phyloP scores from a whole-genome alignment of 1,140 invertebrate genomes.

The Calephelis virginiensis region DNA sequence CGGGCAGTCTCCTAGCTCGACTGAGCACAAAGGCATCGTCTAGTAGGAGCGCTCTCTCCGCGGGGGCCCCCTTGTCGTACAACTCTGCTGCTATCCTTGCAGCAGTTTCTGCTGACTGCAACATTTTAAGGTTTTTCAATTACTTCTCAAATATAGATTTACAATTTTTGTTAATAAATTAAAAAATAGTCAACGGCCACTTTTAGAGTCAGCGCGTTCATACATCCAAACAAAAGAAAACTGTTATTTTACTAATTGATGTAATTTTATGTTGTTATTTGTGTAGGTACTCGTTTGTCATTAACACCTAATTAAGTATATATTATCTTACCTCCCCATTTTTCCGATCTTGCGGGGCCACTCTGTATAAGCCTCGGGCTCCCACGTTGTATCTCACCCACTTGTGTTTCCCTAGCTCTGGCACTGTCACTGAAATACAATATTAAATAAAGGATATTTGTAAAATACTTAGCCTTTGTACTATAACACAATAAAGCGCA shows the following conservation, averaged over 20 bases:
- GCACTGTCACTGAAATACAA: constrained; percentile 55
- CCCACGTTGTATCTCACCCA: constrained; percentile 70
- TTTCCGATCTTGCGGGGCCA: constrained; percentile 53
- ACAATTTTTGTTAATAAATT: too few species aligned
- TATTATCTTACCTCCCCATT: constrained; percentile 43
- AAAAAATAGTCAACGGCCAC: too few species aligned
- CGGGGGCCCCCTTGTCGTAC: constrained; percentile 50
- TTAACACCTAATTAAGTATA: not conserved
- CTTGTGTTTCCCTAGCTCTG: constrained; percentile 62
- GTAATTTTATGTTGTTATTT: too few species aligned
- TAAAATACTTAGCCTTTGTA: too few species aligned
- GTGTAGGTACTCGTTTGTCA: too few species aligned
- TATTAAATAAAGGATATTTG: too few species aligned
- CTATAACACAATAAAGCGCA: too few species aligned
- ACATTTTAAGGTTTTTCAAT: not conserved
- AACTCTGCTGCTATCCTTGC: constrained; percentile 39
- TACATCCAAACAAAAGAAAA: too few species aligned
- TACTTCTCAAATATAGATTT: too few species aligned
- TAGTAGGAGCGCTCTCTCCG: constrained; percentile 50
- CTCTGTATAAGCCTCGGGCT: constrained; percentile 59
- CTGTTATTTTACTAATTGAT: too few species aligned
- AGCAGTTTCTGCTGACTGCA: constrained; percentile 46
- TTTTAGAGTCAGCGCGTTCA: too few species aligned
- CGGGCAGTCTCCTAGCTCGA: constrained; percentile 47
- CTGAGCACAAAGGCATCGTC: constrained; percentile 62